phyloP scores from a whole-genome alignment of 2,113 vertebrate genomes.

The Callopanchax toddi region DNA sequence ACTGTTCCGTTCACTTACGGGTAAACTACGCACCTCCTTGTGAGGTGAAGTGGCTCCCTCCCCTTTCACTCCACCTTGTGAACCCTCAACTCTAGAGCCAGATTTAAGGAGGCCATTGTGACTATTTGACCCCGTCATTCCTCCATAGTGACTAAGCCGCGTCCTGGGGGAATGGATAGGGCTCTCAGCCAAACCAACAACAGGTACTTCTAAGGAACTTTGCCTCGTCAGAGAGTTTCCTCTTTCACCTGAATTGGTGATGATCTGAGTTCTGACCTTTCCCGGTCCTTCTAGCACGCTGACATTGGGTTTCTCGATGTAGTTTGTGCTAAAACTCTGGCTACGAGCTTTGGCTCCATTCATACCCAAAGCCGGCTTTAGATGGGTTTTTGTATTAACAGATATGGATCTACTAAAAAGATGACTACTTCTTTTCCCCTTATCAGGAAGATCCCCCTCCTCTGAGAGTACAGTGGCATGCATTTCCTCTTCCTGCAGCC shows the following conservation, averaged over 20 bases:
- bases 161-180: slow-evolving; percentile 51
- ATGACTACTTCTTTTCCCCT: slow-evolving; percentile 79
- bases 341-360: slow-evolving; percentile 93
- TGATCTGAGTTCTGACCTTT: slow-evolving; percentile 90
- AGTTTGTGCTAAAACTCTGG: slow-evolving; percentile 89
- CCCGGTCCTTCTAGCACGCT: slow-evolving; percentile 74
- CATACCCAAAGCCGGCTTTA: slow-evolving; percentile 92
- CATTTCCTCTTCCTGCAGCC: slow-evolving; percentile 49
- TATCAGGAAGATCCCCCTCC: slow-evolving; percentile 53
- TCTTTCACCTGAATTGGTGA: slow-evolving; percentile 90
- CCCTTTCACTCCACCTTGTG: slow-evolving; percentile 48
- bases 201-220: slow-evolving; percentile 73
- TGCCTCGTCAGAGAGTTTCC: slow-evolving; percentile 88
- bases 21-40: slow-evolving; percentile 60
- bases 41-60: slow-evolving; percentile 64
- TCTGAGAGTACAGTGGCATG: slow-evolving; percentile 49
- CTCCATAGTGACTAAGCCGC: slow-evolving; percentile 77
- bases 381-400: slow-evolving; percentile 83
- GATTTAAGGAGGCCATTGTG: slow-evolving; percentile 77
- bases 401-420: slow-evolving; percentile 85
- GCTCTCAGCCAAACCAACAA: slow-evolving; percentile 61
- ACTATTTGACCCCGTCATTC: slow-evolving; percentile 66
- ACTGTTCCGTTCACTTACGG: slow-evolving; percentile 57
- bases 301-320: slow-evolving; percentile 81
- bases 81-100: slow-evolving; percentile 67